Base-by-base conservation (phyloP, 2,113 vertebrate genomes). In the Vidua macroura region DNA sequence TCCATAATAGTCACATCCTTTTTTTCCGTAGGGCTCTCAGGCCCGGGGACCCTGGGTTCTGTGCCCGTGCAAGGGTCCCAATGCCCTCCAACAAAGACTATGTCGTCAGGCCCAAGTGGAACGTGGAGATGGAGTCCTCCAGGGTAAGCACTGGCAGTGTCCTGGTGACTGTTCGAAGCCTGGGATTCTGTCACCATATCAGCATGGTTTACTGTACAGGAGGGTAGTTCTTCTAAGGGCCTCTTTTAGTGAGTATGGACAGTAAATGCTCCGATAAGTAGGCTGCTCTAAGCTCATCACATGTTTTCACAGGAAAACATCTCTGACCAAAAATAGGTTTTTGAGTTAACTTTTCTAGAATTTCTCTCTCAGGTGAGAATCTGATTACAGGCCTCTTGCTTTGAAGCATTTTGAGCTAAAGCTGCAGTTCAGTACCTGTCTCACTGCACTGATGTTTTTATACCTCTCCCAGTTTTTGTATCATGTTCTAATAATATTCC, bases 71-170 rank as follows among this genome's bases (percentile, higher is more conserved):
- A 0, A 98, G 99, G 70, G 99, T 99, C 20, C 99, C 99, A 1
- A 98, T 99, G 99, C 99, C 99, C 20, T 99, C 99, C 76, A 99
- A 99, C 97, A 99, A 99, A 91, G 99, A 99, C 97, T 99, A 99
- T 3, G 99, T 99, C 6, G 99, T 99, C 23, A 98, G 99, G 72
- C 99, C 99, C 70, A 99, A 99, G 82, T 99, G 99, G 99, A 99
- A 99, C 13, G 98, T 99, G 58, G 99, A 99, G 90, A 97, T 98
- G 88, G 99, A 99, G 56, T 98, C 98, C 11, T 99, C 97, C 96
- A 96, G 99, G 98, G 99, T 99, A 96, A 99, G 98, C 96, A 24
- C 33, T 15, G 63, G 7, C 67, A 19, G 10, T 58, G 15, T 79
- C 43, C 35, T 46, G 17, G 33, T 35, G 39, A 13, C 46, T 63